Conservation (phyloP, 2,888 invertebrate species). For the Ochropleura plecta region DNA sequence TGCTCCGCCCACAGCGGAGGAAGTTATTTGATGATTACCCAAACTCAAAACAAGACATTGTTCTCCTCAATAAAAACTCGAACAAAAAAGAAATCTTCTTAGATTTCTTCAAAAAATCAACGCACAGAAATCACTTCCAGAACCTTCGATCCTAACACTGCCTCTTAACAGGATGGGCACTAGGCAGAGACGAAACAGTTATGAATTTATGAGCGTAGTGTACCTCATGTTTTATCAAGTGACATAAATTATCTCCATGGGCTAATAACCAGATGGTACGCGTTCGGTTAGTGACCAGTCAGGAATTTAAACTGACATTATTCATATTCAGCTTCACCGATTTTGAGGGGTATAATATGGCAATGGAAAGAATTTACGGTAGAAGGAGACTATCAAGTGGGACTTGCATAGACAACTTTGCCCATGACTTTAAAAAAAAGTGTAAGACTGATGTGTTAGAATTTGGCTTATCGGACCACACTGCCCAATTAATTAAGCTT, state of each 20-base stretch:
- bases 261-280: conserved; percentile 65
- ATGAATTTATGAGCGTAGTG: conserved; percentile 62
- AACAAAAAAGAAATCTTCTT: not conserved
- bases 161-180: conserved; percentile 38
- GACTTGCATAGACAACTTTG: too few species aligned
- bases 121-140: not conserved
- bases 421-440: too few species aligned
- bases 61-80: not conserved
- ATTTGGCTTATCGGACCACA: too few species aligned
- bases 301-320: conserved; percentile 61
- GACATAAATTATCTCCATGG: conserved; percentile 69
- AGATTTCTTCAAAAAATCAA: not conserved
- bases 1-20: too few species aligned
- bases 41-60: not conserved
- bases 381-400: too few species aligned
- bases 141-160: not conserved
- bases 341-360: not conserved
- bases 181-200: conserved; percentile 56
- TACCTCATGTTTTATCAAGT: conserved; percentile 65
- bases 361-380: not conserved
- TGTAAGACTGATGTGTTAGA: too few species aligned
- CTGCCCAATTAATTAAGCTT: too few species aligned
- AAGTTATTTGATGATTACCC: too few species aligned
- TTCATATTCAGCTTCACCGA: conserved; percentile 47
- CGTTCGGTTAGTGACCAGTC: conserved; percentile 51